phyloP scores from a whole-genome alignment of 2,113 vertebrate genomes.

The Atherinomorus stipes region DNA sequence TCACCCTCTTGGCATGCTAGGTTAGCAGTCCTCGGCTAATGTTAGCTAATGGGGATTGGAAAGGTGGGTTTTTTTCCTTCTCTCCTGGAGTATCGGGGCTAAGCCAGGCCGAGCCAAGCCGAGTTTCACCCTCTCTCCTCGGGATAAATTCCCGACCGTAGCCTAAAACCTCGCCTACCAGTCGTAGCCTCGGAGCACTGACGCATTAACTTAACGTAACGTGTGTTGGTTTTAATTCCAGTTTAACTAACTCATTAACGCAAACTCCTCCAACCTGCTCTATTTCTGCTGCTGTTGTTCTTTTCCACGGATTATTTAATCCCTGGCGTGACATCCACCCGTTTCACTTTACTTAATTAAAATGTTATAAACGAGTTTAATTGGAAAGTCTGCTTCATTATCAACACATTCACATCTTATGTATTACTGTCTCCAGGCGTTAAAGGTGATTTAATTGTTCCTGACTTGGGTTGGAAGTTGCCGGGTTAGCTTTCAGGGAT shows the following conservation, averaged over 20 bases:
- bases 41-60: constrained; percentile 48
- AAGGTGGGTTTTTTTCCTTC: constrained; percentile 30
- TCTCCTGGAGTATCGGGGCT: constrained; percentile 32
- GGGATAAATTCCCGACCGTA: neutral
- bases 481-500: neutral
- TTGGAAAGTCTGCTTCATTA: neutral
- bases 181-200: constrained; percentile 22
- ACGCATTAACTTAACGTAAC: constrained; percentile 55
- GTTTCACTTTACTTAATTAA: neutral
- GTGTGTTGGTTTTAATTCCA: constrained; percentile 10
- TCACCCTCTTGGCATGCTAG: constrained; percentile 57
- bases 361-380: neutral
- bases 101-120: constrained; percentile 29
- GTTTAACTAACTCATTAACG: constrained; percentile 1
- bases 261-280: constrained; percentile 13
- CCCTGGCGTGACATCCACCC: neutral
- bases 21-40: constrained; percentile 57
- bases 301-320: neutral
- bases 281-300: neutral
- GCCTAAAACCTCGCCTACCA: neutral
- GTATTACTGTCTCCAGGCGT: too few species aligned
- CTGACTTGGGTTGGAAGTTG: neutral
- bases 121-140: constrained; percentile 6
- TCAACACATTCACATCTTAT: neutral
- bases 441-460: neutral